Conservation (phyloP, 2,888 invertebrate species). For the Ryuthela nishihirai region DNA sequence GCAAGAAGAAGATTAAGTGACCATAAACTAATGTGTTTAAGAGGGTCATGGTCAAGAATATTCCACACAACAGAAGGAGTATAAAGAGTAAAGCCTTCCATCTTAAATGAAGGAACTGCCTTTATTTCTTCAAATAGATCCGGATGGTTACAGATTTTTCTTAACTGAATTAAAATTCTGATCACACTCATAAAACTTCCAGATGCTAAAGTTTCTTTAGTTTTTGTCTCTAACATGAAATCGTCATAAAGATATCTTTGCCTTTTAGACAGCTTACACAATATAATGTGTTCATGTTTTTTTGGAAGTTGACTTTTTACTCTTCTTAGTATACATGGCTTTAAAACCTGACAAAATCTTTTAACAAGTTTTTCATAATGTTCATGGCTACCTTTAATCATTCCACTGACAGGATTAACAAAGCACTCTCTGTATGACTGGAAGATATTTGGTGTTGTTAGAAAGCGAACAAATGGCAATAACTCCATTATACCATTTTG, state of each 20-base stretch:
- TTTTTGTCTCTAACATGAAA: too few species aligned
- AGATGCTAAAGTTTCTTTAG: slow-evolving; percentile 83
- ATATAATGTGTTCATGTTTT: too few species aligned
- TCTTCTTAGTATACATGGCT: too few species aligned
- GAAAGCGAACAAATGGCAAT: slow-evolving; percentile 97
- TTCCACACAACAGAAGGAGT: slow-evolving; percentile 69
- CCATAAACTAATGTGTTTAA: too few species aligned
- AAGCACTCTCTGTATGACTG: slow-evolving; percentile 83
- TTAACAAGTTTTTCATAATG: slow-evolving; percentile 85
- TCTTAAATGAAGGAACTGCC: slow-evolving; percentile 87
- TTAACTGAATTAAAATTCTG: slow-evolving; percentile 92
- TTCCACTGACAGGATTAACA: slow-evolving; percentile 91
- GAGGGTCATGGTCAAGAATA: slow-evolving; percentile 68
- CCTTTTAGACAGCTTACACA: too few species aligned
- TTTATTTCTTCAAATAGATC: slow-evolving; percentile 96
- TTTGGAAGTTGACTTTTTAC: too few species aligned
- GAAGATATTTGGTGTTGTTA: slow-evolving; percentile 96
- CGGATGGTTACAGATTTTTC: slow-evolving; percentile 97
- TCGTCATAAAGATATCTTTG: too few species aligned
- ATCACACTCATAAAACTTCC: slow-evolving; percentile 94
- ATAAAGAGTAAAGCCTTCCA: slow-evolving; percentile 66
- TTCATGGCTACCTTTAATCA: slow-evolving; percentile 89
- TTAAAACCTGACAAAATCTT: slow-evolving; percentile 87
- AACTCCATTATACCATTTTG: slow-evolving; percentile 96
- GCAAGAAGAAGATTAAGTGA: too few species aligned